Conservation (phyloP, 1,140 invertebrate genomes). For the Stenopsyche tienmushanensis region DNA sequence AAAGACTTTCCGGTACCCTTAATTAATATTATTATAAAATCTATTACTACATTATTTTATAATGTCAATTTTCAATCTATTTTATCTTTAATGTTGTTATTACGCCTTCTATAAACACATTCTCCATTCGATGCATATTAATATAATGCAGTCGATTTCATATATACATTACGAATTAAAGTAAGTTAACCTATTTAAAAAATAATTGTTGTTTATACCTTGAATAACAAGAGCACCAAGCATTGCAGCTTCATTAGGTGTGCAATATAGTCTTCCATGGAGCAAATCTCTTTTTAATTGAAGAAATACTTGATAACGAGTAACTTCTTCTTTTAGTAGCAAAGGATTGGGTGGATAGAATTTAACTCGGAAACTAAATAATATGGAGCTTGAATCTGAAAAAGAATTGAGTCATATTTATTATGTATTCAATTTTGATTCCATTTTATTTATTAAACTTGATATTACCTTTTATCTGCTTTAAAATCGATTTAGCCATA, state of each 20-base stretch:
- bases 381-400: conserved; percentile 79
- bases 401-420: conserved; percentile 33
- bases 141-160: too few species aligned
- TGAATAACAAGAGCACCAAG: conserved; percentile 92
- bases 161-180: too few species aligned
- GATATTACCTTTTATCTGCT: conserved; percentile 88
- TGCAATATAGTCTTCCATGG: conserved; percentile 92
- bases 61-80: too few species aligned
- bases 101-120: too few species aligned
- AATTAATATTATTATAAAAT: too few species aligned
- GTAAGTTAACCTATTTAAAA: too few species aligned
- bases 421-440: background rate
- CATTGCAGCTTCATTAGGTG: conserved; percentile 81
- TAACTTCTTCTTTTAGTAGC: conserved; percentile 81
- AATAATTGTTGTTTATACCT: too few species aligned
- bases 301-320: conserved; percentile 89
- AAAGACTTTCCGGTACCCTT: too few species aligned
- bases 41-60: too few species aligned
- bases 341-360: conserved; percentile 91
- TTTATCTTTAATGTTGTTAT: too few species aligned
- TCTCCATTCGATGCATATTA: too few species aligned
- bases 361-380: conserved; percentile 92
- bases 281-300: conserved; percentile 92
- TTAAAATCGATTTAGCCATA: conserved; percentile 87
- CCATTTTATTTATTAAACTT: conserved; percentile 9